Percentiles rank a stretch among this genome's conserved stretches.
Evolutionary conservation across 2,888 invertebrate species (phyloP).

Genomic region (Drosophila putrida): DNA sequence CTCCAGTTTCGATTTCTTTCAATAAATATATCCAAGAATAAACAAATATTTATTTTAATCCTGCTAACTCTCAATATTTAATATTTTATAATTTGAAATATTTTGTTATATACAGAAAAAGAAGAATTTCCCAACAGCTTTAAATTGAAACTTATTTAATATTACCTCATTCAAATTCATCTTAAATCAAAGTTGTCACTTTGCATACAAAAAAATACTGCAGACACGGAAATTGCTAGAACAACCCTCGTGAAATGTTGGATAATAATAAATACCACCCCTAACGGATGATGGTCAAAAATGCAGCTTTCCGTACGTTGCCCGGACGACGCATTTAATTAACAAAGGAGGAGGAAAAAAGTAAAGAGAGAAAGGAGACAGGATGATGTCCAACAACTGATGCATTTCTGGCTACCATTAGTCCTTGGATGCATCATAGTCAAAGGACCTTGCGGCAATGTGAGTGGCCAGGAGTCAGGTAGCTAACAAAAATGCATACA

Average conservation of each 20-base stretch:
- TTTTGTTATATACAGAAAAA: background rate
- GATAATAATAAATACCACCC: slow-evolving; percentile 37
- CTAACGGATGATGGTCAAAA: slow-evolving; percentile 47
- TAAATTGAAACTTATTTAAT: no score
- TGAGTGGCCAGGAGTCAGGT: slow-evolving; percentile 30
- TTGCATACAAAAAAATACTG: background rate
- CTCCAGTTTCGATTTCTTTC: no score
- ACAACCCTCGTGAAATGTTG: slow-evolving; percentile 26
- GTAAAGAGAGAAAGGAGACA: background rate
- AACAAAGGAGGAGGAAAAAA: slow-evolving; percentile 38
- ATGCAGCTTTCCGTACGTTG: slow-evolving; percentile 39
- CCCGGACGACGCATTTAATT: slow-evolving; percentile 70
- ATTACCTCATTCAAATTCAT: background rate
- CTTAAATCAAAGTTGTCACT: background rate
- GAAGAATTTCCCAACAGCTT: no score
- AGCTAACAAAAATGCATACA: slow-evolving; percentile 25
- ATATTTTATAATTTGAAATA: no score
- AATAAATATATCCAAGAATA: no score
- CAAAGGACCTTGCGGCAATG: slow-evolving; percentile 46
- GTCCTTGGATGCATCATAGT: slow-evolving; percentile 59
- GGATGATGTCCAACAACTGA: slow-evolving; percentile 29
- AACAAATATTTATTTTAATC: no score
- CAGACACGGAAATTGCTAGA: background rate
- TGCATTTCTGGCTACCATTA: slow-evolving; percentile 58
- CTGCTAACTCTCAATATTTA: no score